These are phyloP conservation scores for Montipora capricornis DNA, from an alignment of 64 coral and sea anemone species.

Conservation along the genomic window DNA sequence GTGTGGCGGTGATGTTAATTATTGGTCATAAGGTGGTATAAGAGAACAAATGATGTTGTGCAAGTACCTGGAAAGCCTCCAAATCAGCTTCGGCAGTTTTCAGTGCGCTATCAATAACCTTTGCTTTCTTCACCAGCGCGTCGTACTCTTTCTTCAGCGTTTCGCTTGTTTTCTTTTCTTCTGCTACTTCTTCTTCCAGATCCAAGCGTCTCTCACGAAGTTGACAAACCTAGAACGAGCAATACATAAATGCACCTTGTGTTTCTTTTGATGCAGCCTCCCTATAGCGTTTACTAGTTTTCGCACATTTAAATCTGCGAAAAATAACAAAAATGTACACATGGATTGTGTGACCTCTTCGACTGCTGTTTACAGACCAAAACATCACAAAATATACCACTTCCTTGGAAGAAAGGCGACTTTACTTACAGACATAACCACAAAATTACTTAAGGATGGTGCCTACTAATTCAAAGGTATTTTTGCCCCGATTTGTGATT, in stretches of 20 bases:
- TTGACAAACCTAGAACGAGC: slow-evolving; percentile 75
- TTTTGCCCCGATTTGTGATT: no score
- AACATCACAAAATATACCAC: no score
- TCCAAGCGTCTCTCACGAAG: slow-evolving; percentile 90
- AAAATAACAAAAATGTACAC: no score
- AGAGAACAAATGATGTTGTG: no score
- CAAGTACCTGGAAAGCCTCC: slow-evolving; percentile 97
- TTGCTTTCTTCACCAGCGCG: slow-evolving; percentile 92
- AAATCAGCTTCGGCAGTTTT: slow-evolving; percentile 92
- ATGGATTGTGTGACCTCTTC: no score
- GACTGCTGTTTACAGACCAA: no score
- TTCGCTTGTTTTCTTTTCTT: slow-evolving; percentile 97
- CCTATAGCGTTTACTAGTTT: background rate
- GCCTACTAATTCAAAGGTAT: no score
- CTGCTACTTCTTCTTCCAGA: slow-evolving; percentile 87
- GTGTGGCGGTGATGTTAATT: background rate
- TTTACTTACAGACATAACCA: no score
- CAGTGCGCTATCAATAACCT: slow-evolving; percentile 88
- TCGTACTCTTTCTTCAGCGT: slow-evolving; percentile 93
- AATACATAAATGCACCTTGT: background rate
- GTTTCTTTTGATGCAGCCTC: background rate
- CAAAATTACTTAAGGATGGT: no score
- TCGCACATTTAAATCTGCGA: background rate
- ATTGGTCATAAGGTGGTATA: background rate
- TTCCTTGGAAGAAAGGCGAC: no score